Percentiles rank a stretch among this genome's conserved stretches.
These are phyloP conservation scores for Papilio dardanus DNA, from an alignment of 1,140 invertebrate genomes.

Conservation along the genomic window DNA sequence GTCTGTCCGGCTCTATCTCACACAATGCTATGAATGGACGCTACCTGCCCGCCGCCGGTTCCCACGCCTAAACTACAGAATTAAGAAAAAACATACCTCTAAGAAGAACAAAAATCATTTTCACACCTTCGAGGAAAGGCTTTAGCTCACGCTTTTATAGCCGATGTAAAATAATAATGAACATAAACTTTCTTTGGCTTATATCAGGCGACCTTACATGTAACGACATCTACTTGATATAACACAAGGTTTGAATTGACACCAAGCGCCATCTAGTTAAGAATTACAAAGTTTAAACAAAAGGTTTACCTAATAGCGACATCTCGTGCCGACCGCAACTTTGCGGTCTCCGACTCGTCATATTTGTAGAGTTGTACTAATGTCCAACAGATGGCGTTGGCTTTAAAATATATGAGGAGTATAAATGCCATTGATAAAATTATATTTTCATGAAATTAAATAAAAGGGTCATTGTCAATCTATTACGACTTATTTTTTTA, in stretches of 20 bases:
- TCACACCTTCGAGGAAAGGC: slow-evolving; percentile 79
- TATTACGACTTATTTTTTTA: no score
- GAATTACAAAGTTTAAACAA: neutral
- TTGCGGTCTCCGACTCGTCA: neutral
- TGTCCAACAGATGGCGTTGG: slow-evolving; percentile 22
- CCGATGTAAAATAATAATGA: slow-evolving; percentile 76
- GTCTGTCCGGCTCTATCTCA: slow-evolving; percentile 11
- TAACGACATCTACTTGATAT: slow-evolving; percentile 55
- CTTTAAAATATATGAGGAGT: no score
- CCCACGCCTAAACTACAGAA: slow-evolving; percentile 67
- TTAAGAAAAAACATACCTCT: slow-evolving; percentile 56
- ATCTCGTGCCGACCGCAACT: slow-evolving; percentile 36
- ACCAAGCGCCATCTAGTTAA: slow-evolving; percentile 49
- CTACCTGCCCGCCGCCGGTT: slow-evolving; percentile 60
- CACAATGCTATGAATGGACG: slow-evolving; percentile 31
- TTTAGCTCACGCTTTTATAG: slow-evolving; percentile 71
- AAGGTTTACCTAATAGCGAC: neutral
- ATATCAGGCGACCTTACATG: slow-evolving; percentile 19
- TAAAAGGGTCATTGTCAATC: no score
- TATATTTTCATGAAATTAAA: no score
- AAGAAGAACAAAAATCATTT: slow-evolving; percentile 76
- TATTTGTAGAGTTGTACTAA: neutral
- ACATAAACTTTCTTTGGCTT: slow-evolving; percentile 60
- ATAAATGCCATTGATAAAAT: no score
- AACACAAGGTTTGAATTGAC: neutral